phyloP scores from a whole-genome alignment of 2,113 vertebrate species.

The Triplophysa tibetana region DNA sequence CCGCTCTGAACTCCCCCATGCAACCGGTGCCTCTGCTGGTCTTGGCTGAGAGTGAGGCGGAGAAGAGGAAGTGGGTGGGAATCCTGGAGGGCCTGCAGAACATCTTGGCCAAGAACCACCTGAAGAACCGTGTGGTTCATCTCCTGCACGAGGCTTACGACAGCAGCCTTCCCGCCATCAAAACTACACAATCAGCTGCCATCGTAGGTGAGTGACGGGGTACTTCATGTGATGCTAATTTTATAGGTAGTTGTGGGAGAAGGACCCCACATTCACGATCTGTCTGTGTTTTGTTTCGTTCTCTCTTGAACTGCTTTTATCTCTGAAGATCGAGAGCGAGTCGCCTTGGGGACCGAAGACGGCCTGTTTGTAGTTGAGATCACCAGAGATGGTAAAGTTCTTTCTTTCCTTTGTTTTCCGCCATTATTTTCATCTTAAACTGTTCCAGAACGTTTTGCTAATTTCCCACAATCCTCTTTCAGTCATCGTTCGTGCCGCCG shows the following conservation, averaged over 20 bases:
- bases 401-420: background rate
- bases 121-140: slow-evolving; percentile 84
- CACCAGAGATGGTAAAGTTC: slow-evolving; percentile 85
- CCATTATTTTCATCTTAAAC: background rate
- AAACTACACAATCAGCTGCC: slow-evolving; percentile 84
- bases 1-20: slow-evolving; percentile 82
- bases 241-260: background rate
- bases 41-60: slow-evolving; percentile 90
- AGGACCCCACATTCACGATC: background rate
- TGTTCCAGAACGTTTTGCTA: background rate
- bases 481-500: slow-evolving; percentile 94
- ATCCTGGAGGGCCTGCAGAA: slow-evolving; percentile 90
- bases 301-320: background rate
- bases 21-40: slow-evolving; percentile 88
- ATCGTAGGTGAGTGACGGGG: slow-evolving; percentile 79
- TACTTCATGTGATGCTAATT: background rate
- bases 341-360: slow-evolving; percentile 91
- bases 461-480: background rate
- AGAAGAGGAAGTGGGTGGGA: slow-evolving; percentile 95
- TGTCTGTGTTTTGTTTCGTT: background rate
- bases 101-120: slow-evolving; percentile 89
- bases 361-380: slow-evolving; percentile 94
- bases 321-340: slow-evolving; percentile 86
- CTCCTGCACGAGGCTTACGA: slow-evolving; percentile 92
- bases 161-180: slow-evolving; percentile 89